Evolutionary conservation across 2,113 vertebrate species (phyloP), one percentile per base, ranked within the genome.

Genomic region (Parus major): DNA sequence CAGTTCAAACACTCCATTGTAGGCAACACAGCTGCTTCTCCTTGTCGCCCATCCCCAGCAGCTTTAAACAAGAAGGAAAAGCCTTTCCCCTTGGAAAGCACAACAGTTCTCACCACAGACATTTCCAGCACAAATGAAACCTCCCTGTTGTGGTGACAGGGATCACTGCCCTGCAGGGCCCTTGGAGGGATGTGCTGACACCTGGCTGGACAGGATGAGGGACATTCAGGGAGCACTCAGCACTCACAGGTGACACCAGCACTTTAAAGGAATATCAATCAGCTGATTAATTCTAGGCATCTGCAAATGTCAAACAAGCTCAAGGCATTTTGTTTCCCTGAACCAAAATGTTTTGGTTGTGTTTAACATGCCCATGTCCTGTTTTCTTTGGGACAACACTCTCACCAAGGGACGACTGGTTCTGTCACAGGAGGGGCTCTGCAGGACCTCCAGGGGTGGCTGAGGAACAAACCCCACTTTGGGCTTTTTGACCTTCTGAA

Each of bases 371-470:
- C 33, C 33, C 8, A 0, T 5, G 35, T 5, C 18, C n/a, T 1
- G 1, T 1, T 18, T 2, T 2, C 41, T 57, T 31, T 14, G n/a
- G 69, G 50, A 72, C 21, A 29, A 11, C 12, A 9, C 0, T 15
- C 20, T 10, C 4, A 3, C 47, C 0, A 1, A 59, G 35, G 35
- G 57, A 28, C 6, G 10, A 29, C 8, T 5, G 8, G 20, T 9
- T 24, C 42, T 23, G 8, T 5, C 8, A 10, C 10, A 31, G 52
- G 5, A 1, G n/a, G 35, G 31, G 20, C 53, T 61, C 33, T 42
- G 28, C 52, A 35, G 36, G 42, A 59, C 25, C 29, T 15, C 72
- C 49, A 46, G 5, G 35, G 5, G 10, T 39, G 28, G 42, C 46
- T 27, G 25, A 79, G 70, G 59, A 86, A 65, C 55, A 73, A 75